phyloP scores from a whole-genome alignment of 1,140 invertebrate species.

The Leptopilina clavipes region DNA sequence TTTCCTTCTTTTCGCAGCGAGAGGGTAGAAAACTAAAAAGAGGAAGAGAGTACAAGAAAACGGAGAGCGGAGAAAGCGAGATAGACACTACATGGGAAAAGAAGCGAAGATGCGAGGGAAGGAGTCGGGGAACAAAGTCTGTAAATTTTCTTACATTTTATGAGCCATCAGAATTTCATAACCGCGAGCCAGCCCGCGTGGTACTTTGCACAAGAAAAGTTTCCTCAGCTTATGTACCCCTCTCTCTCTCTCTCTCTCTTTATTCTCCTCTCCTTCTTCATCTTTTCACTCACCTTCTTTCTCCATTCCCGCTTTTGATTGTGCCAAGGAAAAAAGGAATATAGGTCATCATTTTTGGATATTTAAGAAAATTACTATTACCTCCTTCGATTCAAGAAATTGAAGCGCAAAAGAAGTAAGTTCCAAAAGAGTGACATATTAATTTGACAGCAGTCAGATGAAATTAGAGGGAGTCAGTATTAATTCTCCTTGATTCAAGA shows the following conservation, averaged over 20 bases:
- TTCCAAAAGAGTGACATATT: no score
- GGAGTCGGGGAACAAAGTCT: constrained; percentile 66
- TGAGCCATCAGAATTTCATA: constrained; percentile 77
- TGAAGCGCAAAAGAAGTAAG: no score
- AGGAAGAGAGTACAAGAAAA: constrained; percentile 48
- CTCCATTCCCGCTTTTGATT: constrained; percentile 23
- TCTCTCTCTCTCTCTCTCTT: constrained; percentile 44
- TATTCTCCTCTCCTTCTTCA: constrained; percentile 36
- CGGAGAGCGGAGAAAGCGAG: constrained; percentile 48
- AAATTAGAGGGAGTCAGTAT: constrained; percentile 13
- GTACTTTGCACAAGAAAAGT: constrained; percentile 75
- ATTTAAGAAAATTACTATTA: no score
- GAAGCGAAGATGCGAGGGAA: constrained; percentile 45
- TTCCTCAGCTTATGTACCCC: constrained; percentile 61
- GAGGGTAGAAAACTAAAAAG: constrained; percentile 40
- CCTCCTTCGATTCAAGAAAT: no score
- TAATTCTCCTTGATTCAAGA: constrained; percentile 15
- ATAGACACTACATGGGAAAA: constrained; percentile 40
- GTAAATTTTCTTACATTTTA: constrained; percentile 77
- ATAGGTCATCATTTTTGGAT: constrained; percentile 8
- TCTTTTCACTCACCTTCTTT: constrained; percentile 51
- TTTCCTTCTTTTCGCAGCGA: constrained; percentile 58
- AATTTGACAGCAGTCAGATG: not conserved
- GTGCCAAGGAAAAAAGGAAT: not conserved
- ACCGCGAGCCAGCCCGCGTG: constrained; percentile 75